Conservation (phyloP, 2,888 invertebrate genomes). For the Drosophila phalerata region DNA sequence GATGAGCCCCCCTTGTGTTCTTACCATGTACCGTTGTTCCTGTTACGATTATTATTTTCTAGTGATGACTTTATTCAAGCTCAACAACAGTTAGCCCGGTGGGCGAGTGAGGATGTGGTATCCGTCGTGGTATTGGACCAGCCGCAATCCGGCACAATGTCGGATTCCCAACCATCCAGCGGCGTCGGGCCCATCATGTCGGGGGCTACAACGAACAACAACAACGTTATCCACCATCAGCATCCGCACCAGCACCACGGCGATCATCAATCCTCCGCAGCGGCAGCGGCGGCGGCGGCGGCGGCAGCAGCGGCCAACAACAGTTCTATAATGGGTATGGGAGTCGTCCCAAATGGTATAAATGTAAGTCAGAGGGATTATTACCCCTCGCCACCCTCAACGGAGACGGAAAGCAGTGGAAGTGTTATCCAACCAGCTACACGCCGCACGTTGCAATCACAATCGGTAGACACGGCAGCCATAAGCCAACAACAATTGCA, state of each 20-base stretch:
- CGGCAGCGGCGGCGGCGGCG: conserved; percentile 69
- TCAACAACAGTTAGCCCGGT: conserved; percentile 98
- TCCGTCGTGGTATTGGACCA: conserved; percentile 87
- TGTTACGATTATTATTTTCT: conserved; percentile 95
- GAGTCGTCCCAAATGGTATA: conserved; percentile 85
- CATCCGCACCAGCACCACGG: conserved; percentile 85
- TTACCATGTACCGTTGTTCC: conserved; percentile 88
- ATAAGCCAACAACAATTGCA: conserved; percentile 78
- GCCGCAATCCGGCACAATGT: conserved; percentile 84
- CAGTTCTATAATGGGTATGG: conserved; percentile 82
- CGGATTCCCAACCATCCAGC: conserved; percentile 86
- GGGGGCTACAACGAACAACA: conserved; percentile 86
- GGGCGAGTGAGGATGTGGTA: conserved; percentile 95
- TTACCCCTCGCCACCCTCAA: conserved; percentile 86
- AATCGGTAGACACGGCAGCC: conserved; percentile 70
- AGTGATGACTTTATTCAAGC: conserved; percentile 99
- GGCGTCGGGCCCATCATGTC: conserved; percentile 87
- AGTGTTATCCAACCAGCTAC: conserved; percentile 85
- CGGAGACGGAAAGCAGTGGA: conserved; percentile 87
- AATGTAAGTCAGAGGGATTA: conserved; percentile 86
- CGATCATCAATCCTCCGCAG: conserved; percentile 84
- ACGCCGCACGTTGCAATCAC: conserved; percentile 78
- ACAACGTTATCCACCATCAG: conserved; percentile 86
- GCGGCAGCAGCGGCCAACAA: conserved; percentile 70
- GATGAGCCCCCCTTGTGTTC: conserved; percentile 76